phyloP scores from a whole-genome alignment of 1,140 invertebrate species.

The Pristionchus pacificus region DNA sequence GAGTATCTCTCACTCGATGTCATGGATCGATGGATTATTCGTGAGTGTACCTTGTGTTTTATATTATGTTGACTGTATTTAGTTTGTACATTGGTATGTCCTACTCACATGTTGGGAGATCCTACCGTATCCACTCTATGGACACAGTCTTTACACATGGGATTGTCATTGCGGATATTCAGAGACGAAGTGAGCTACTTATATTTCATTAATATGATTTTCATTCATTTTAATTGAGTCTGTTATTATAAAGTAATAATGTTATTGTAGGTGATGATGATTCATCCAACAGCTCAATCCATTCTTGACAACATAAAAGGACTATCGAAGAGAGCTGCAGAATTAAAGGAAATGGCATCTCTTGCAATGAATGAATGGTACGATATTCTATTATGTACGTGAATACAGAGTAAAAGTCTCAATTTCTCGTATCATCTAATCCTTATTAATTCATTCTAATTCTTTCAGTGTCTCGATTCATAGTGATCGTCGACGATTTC shows the following conservation, averaged over 20 bases:
- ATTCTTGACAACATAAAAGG: conserved; percentile 95
- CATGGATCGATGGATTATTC: conserved; percentile 93
- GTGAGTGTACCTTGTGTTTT: conserved; percentile 60
- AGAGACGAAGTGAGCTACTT: conserved; percentile 77
- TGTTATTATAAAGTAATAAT: not conserved
- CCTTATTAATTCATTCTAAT: conserved; percentile 6
- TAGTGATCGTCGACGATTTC: conserved; percentile 88
- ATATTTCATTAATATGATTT: not conserved
- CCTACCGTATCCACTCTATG: conserved; percentile 78
- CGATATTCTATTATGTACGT: conserved; percentile 12
- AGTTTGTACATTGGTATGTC: conserved; percentile 84
- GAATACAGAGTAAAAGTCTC: conserved; percentile 12
- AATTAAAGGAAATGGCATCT: conserved; percentile 45
- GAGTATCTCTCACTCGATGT: conserved; percentile 90
- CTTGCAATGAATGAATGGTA: conserved; percentile 36
- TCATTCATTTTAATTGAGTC: not conserved
- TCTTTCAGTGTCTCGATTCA: conserved; percentile 40
- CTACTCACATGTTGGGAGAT: conserved; percentile 71
- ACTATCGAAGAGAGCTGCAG: conserved; percentile 45
- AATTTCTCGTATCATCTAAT: too few relatives aligned
- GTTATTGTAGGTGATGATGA: conserved; percentile 66
- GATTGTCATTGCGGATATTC: conserved; percentile 89
- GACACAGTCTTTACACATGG: conserved; percentile 81
- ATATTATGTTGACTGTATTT: conserved; percentile 39
- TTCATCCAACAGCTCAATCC: conserved; percentile 83